These are phyloP conservation scores for Linnaemya vulpina DNA, from an alignment of 2,888 invertebrate genomes.

Conservation along the genomic window DNA sequence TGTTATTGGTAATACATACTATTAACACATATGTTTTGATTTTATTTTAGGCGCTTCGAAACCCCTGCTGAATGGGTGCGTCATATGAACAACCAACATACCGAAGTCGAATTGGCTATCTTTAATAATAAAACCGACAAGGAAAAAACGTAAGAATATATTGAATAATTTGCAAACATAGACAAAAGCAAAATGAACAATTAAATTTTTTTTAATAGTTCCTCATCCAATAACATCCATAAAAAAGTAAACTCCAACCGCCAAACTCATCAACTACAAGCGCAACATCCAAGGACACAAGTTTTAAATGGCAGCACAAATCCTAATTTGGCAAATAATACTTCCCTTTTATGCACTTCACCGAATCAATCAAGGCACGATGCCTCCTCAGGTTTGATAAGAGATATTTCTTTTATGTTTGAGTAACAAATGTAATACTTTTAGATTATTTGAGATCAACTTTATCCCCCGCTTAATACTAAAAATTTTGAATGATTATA, in stretches of 20 bases:
- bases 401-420: not conserved
- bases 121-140: conserved; percentile 81
- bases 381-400: conserved; percentile 42
- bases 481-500: not conserved
- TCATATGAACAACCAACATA: conserved; percentile 92
- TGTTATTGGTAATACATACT: not conserved
- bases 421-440: conserved; percentile 19
- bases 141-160: conserved; percentile 73
- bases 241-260: conserved; percentile 57
- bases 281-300: conserved; percentile 60
- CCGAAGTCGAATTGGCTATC: conserved; percentile 90
- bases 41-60: conserved; percentile 84
- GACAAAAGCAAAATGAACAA: not conserved
- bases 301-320: conserved; percentile 68
- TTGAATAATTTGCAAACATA: not conserved
- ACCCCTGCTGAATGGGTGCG: conserved; percentile 94
- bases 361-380: conserved; percentile 51
- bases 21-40: not conserved
- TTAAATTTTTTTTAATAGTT: not conserved
- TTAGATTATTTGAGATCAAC: conserved; percentile 66
- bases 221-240: conserved; percentile 63
- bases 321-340: conserved; percentile 65
- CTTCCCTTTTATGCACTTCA: conserved; percentile 68
- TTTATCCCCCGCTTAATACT: conserved; percentile 62
- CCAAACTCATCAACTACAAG: conserved; percentile 65